A percentile compares a stretch with the other conserved stretches of the same genome.
Evolutionary conservation across 2,888 invertebrate genomes (phyloP).

Genomic region (Gibbula magus): DNA sequence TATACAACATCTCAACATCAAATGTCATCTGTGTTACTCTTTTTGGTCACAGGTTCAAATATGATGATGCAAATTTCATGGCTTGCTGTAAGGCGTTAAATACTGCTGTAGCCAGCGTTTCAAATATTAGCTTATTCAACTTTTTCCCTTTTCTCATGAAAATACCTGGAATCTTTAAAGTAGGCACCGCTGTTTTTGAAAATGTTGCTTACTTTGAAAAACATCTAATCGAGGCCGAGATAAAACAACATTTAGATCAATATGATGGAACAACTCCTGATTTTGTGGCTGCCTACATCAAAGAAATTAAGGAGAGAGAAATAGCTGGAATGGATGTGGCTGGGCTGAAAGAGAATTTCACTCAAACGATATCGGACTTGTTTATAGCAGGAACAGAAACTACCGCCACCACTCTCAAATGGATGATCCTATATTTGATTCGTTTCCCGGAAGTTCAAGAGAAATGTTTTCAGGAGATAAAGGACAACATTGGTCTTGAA

Average conservation of each 20-base stretch:
- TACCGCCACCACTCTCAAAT: slow-evolving; percentile 78
- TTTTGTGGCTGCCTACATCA: slow-evolving; percentile 19
- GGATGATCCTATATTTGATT: slow-evolving; percentile 87
- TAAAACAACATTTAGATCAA: background rate
- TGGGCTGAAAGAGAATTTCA: slow-evolving; percentile 12
- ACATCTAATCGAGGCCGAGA: background rate
- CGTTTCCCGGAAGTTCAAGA: slow-evolving; percentile 81
- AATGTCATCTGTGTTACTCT: slow-evolving; percentile 25
- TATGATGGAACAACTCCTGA: slow-evolving; percentile 21
- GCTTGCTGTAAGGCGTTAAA: background rate
- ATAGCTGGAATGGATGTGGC: background rate
- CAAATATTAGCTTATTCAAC: background rate
- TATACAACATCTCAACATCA: background rate
- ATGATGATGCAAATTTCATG: slow-evolving; percentile 8
- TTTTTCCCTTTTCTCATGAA: slow-evolving; percentile 23
- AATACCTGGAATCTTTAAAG: slow-evolving; percentile 23
- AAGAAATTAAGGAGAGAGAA: slow-evolving; percentile 26
- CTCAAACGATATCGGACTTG: slow-evolving; percentile 25
- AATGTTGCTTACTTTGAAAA: background rate
- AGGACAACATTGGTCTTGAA: slow-evolving; percentile 53
- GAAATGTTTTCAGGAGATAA: slow-evolving; percentile 11
- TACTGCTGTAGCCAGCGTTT: background rate
- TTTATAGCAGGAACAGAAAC: slow-evolving; percentile 75
- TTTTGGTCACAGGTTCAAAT: slow-evolving; percentile 28
- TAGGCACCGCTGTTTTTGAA: background rate